Conservation (phyloP, 2,113 vertebrate species). For the Nyctereutes procyonoides region DNA sequence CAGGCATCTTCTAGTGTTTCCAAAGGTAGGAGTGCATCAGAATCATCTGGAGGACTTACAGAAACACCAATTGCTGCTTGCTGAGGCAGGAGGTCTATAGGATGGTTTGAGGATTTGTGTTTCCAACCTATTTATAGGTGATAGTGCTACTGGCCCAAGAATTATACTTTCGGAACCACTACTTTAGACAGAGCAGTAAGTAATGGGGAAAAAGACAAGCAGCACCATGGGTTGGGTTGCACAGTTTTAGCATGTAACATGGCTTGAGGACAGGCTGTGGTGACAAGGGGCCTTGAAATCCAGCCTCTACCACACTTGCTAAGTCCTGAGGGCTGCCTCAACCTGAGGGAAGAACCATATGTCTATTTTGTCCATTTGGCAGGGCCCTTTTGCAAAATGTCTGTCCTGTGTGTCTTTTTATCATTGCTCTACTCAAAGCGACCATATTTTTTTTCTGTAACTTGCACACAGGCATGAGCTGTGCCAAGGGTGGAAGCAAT, state of each 20-base stretch:
- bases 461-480: background rate
- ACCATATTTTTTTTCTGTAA: background rate
- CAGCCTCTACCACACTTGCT: background rate
- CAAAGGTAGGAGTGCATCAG: background rate
- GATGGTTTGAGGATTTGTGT: background rate
- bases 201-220: background rate
- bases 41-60: background rate
- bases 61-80: background rate
- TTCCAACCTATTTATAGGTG: background rate
- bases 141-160: background rate
- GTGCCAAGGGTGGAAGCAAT: background rate
- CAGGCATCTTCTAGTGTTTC: background rate
- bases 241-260: background rate
- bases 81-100: background rate
- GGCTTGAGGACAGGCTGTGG: rapidly evolving
- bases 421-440: background rate
- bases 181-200: background rate
- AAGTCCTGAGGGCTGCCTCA: background rate
- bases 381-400: background rate
- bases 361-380: background rate
- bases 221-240: rapidly evolving
- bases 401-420: background rate
- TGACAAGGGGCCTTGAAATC: background rate
- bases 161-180: background rate
- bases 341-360: background rate